Base-by-base conservation (phyloP, 30 jellyfish, hydroid and myxozoan genomes). In the Cassiopea andromeda region DNA sequence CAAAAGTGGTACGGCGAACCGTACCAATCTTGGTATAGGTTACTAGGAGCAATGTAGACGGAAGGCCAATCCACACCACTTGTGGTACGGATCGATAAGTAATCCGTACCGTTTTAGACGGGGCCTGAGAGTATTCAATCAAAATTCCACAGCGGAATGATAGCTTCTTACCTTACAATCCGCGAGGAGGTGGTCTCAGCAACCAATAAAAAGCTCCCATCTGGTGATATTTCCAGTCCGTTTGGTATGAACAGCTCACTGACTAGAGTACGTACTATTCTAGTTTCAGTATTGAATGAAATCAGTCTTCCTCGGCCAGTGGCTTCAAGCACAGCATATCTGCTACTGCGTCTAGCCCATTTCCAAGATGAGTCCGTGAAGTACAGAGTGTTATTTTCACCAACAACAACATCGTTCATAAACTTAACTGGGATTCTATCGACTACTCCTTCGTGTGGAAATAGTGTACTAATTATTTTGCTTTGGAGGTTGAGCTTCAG, bases 361-460 rank as follows among this genome's bases (percentile, higher is more conserved):
- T 85, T 89, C 97, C 97, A 93, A 69, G 95, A 81, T 47, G 98
- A 87, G 85, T 87, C 98, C 1, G 98, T 93, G 80, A 93, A 93
- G 83, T 88, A 93, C 9, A 88, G 71, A 66, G 77, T 77, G 69
- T 73, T 89, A 72, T 78, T 79, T 47, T 93, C 83, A n/a, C 94
- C 91, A 45, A 93, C 80, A 1, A 83, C 75, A 1, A 93, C 87
- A 48, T 87, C 95, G 66, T 87, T 93, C 69, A 88, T 17, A 69
- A 82, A 93, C 46, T 82, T 75, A 77, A 92, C 87, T 2, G 98
- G 98, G 6, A 78, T 66, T 68, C 89, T 91, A 44, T 88, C 88
- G 12, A 87, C 78, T 46, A 93, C 98, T 50, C 50, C 91, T 44
- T 93, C 85, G 18, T 81, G 87, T 46, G 94, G 47, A 4, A 92